A percentile compares a stretch with the other conserved stretches of the same genome.
Conservation (phyloP, 2,113 vertebrate species). For the Pimephales promelas region DNA sequence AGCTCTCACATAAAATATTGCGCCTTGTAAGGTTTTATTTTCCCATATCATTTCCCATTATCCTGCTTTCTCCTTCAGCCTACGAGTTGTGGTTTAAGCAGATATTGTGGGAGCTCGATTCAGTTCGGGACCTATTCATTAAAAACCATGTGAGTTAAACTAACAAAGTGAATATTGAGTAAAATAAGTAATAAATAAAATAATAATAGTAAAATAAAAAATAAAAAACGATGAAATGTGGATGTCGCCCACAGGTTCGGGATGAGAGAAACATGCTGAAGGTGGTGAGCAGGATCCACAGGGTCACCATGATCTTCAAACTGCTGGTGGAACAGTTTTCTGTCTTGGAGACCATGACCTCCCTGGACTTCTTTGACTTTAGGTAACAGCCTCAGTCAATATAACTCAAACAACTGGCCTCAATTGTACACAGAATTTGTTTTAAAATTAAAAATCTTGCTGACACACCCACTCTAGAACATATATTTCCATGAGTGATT, state of each 20-base stretch:
- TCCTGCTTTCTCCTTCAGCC: slow-evolving; percentile 71
- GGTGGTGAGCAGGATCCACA: slow-evolving; percentile 88
- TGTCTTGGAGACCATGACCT: slow-evolving; percentile 94
- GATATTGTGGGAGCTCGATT: slow-evolving; percentile 96
- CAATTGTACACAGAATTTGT: no score
- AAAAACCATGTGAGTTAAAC: slow-evolving; percentile 86
- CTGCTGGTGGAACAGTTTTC: slow-evolving; percentile 92
- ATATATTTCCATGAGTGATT: no score
- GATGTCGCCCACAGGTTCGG: slow-evolving; percentile 77
- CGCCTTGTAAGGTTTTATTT: not conserved
- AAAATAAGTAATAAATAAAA: no score
- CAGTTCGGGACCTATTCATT: slow-evolving; percentile 90
- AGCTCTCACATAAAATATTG: not conserved
- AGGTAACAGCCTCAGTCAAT: slow-evolving; percentile 72
- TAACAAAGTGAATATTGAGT: not conserved
- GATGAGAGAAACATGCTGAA: slow-evolving; percentile 98
- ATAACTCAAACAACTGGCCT: no score
- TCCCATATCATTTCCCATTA: not conserved
- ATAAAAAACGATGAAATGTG: not conserved
- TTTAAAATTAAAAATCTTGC: no score
- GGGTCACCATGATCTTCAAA: slow-evolving; percentile 88
- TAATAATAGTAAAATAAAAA: no score
- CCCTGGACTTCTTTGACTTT: slow-evolving; percentile 96
- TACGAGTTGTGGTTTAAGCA: slow-evolving; percentile 99
- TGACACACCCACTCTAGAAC: no score